A percentile compares a stretch with the other conserved stretches of the same genome.
Evolutionary conservation across 2,888 invertebrate genomes (phyloP).

Genomic region (Scaptomyza parva): DNA sequence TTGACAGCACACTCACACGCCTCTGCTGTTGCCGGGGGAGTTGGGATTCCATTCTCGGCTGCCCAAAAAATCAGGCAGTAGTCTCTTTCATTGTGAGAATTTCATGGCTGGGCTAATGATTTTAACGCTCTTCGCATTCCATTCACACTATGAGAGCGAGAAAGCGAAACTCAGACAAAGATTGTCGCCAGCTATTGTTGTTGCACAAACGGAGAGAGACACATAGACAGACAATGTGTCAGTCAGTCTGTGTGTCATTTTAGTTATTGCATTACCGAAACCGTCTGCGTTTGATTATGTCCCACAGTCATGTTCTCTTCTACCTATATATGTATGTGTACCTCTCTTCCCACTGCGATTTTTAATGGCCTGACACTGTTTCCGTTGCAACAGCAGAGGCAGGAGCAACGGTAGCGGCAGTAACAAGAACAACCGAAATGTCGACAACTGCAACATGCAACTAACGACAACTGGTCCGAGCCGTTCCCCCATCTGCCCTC

Average conservation of each 20-base stretch:
- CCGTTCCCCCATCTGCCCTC: not conserved
- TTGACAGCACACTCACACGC: conserved; percentile 46
- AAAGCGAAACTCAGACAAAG: not conserved
- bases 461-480: conserved; percentile 58
- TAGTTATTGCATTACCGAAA: conserved; percentile 75
- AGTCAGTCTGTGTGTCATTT: conserved; percentile 59
- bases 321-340: conserved; percentile 41
- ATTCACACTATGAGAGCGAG: conserved; percentile 60
- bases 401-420: conserved; percentile 18
- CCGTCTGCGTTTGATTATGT: conserved; percentile 77
- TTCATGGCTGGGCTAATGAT: conserved; percentile 72
- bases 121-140: conserved; percentile 67
- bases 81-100: conserved; percentile 54
- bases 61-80: conserved; percentile 65
- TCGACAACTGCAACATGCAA: conserved; percentile 71
- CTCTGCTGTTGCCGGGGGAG: not conserved
- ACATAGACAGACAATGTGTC: too few relatives aligned
- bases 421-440: conserved; percentile 46
- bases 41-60: conserved; percentile 27
- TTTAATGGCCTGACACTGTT: conserved; percentile 79
- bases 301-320: conserved; percentile 59
- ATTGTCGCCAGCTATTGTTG: conserved; percentile 6
- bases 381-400: conserved; percentile 63
- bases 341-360: conserved; percentile 31
- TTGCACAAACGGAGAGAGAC: conserved; percentile 26